These are phyloP conservation scores for Melinaea menophilus DNA, from an alignment of 2,888 invertebrate species.

Conservation along the genomic window DNA sequence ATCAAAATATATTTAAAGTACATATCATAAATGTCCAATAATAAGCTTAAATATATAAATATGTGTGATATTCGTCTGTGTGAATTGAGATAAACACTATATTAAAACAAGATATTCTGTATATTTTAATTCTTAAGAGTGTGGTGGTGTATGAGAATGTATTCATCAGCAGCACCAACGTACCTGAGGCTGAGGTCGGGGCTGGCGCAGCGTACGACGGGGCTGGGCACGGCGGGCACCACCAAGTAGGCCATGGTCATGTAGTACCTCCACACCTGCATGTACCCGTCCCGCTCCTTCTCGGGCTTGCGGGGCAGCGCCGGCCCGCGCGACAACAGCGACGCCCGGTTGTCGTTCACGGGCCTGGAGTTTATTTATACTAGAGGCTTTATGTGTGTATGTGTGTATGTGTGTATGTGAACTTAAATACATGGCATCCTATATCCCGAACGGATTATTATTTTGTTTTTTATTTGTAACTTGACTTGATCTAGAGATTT, in stretches of 20 bases:
- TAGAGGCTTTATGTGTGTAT: no score
- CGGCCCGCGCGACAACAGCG: constrained; percentile 89
- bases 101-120: not conserved
- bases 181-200: constrained; percentile 95
- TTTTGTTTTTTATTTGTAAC: no score
- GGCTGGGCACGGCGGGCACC: constrained; percentile 93
- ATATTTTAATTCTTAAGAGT: not conserved
- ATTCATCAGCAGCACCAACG: constrained; percentile 27
- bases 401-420: no score
- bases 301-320: constrained; percentile 93
- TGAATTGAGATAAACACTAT: not conserved
- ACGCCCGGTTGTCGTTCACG: constrained; percentile 97
- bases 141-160: not conserved
- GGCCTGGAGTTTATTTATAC: constrained; percentile 79
- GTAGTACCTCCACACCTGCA: constrained; percentile 99
- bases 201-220: constrained; percentile 93
- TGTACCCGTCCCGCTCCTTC: constrained; percentile 95
- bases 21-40: constrained; percentile 8
- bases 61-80: constrained; percentile 10
- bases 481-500: no score
- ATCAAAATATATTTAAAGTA: constrained; percentile 15
- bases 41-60: constrained; percentile 10
- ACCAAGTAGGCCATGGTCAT: constrained; percentile 97
- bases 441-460: no score
- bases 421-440: no score